A percentile compares a stretch with the other conserved stretches of the same genome.
Conservation (phyloP, 2,888 invertebrate species). For the Sacculina carcini region DNA sequence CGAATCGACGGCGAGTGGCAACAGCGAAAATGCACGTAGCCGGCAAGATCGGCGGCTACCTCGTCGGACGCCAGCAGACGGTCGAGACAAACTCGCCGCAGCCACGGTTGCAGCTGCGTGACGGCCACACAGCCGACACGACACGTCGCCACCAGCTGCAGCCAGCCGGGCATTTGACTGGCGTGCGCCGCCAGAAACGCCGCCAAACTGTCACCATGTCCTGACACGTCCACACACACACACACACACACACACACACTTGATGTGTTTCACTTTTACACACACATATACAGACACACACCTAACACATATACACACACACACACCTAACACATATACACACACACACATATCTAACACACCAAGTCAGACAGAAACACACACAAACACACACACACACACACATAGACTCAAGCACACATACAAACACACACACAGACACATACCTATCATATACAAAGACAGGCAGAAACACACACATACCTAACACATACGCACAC, state of each 20-base stretch:
- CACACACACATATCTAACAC: not conserved
- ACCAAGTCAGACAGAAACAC: constrained; percentile 50
- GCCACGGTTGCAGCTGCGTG: constrained; percentile 55
- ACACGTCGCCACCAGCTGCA: constrained; percentile 67
- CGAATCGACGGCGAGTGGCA: constrained; percentile 55
- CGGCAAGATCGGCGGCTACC: constrained; percentile 36
- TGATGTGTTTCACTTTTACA: constrained; percentile 56
- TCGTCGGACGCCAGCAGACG: constrained; percentile 16
- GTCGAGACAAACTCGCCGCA: constrained; percentile 25
- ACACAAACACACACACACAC: constrained; percentile 24
- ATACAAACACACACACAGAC: constrained; percentile 28
- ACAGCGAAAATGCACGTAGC: constrained; percentile 59
- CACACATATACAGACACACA: not conserved
- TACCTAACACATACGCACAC: constrained; percentile 52
- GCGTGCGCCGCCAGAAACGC: constrained; percentile 59
- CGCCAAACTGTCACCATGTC: constrained; percentile 75
- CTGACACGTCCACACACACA: constrained; percentile 45
- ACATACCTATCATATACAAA: too few relatives aligned
- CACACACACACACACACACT: not conserved
- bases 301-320: constrained; percentile 24
- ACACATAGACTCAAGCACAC: too few relatives aligned
- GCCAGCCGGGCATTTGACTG: constrained; percentile 55
- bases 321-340: constrained; percentile 52
- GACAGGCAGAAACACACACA: not conserved
- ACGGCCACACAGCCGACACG: constrained; percentile 57